phyloP scores from a whole-genome alignment of 1,140 invertebrate genomes.

The Trissolcus basalis region DNA sequence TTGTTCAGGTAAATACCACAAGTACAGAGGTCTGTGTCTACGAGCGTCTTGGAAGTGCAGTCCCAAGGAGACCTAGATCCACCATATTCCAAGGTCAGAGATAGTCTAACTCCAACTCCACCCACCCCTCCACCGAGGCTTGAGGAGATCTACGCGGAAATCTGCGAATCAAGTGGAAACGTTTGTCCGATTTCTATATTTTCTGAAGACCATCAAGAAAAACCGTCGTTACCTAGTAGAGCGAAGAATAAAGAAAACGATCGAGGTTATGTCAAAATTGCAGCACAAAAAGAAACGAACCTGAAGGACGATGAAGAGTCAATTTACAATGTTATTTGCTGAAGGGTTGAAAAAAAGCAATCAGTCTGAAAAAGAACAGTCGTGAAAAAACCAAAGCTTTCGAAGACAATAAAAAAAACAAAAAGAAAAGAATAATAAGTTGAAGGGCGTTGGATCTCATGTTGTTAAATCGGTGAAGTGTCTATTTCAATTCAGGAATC shows the following conservation, averaged over 20 bases:
- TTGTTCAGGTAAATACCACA: constrained; percentile 60
- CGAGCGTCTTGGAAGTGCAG: constrained; percentile 70
- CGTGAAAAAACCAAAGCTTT: constrained; percentile 36
- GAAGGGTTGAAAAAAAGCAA: constrained; percentile 28
- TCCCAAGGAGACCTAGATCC: constrained; percentile 66
- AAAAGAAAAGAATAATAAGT: too few species aligned
- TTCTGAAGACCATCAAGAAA: constrained; percentile 54
- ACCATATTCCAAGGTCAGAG: constrained; percentile 73
- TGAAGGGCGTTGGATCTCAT: too few species aligned
- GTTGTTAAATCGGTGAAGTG: too few species aligned
- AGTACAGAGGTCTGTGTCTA: constrained; percentile 72
- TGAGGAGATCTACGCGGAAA: constrained; percentile 73
- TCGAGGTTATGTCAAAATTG: constrained; percentile 68
- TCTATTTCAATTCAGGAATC: too few species aligned
- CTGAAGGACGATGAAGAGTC: constrained; percentile 68
- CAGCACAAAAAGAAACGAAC: constrained; percentile 61
- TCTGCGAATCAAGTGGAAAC: constrained; percentile 64
- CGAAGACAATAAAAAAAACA: constrained; percentile 3
- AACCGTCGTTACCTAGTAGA: constrained; percentile 54
- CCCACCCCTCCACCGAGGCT: constrained; percentile 63
- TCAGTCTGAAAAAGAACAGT: constrained; percentile 14
- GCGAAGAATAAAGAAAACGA: constrained; percentile 62
- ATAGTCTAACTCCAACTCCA: constrained; percentile 69
- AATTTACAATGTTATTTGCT: constrained; percentile 73
- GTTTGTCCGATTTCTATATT: constrained; percentile 29